Evolutionary conservation across 2,888 invertebrate species (phyloP).

Genomic region (Luperina nickerlii): DNA sequence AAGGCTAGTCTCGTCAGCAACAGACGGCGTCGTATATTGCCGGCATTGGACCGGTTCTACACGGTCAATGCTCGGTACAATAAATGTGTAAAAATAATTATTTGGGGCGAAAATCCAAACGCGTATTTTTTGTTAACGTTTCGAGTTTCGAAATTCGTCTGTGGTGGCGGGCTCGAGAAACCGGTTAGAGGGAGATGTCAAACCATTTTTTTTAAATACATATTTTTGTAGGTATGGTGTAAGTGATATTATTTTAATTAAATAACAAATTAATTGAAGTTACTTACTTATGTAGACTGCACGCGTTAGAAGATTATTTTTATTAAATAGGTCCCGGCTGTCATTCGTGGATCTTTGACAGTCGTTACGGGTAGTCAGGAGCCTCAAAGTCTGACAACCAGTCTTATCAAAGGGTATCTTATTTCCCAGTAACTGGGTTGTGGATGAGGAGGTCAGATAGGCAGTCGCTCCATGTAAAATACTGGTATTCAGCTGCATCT

Average conservation of each 20-base stretch:
- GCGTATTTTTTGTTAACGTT: slow-evolving; percentile 50
- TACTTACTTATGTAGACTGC: background rate
- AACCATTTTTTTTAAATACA: background rate
- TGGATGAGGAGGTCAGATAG: too few relatives aligned
- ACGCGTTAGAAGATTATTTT: background rate
- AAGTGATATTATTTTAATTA: background rate
- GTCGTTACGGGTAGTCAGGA: too few relatives aligned
- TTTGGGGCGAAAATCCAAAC: slow-evolving; percentile 47
- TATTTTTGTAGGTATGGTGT: background rate
- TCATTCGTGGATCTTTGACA: too few relatives aligned
- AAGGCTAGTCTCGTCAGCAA: slow-evolving; percentile 65
- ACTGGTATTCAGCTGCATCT: too few relatives aligned
- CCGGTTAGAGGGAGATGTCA: slow-evolving; percentile 31
- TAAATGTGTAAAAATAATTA: slow-evolving; percentile 57
- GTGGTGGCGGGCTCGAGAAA: slow-evolving; percentile 26
- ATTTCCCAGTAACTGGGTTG: too few relatives aligned
- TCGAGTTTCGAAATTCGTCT: slow-evolving; percentile 36
- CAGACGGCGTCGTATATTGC: slow-evolving; percentile 60
- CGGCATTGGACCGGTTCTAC: slow-evolving; percentile 73
- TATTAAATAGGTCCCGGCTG: background rate
- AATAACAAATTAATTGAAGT: background rate
- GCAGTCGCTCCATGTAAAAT: too few relatives aligned
- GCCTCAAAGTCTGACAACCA: too few relatives aligned
- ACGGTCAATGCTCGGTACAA: slow-evolving; percentile 73
- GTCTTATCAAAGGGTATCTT: too few relatives aligned